Evolutionary conservation across 2,113 vertebrate species (phyloP).

Genomic region (Platysteira castanea): DNA sequence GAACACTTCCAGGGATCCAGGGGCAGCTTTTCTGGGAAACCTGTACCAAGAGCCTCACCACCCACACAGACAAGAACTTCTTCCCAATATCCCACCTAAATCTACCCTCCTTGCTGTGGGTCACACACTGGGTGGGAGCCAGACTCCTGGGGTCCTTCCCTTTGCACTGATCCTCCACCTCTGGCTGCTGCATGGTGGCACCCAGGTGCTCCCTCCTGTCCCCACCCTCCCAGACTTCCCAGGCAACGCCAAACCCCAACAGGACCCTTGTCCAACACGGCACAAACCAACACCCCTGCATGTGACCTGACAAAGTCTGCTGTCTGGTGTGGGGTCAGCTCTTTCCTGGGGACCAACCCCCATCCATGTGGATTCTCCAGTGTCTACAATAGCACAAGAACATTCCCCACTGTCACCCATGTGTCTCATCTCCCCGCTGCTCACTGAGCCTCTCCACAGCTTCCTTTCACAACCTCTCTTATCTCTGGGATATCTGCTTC

Average conservation of each 20-base stretch:
- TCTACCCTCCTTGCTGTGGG: neutral
- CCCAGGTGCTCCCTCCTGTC: neutral
- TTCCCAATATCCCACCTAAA: neutral
- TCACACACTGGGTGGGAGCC: neutral
- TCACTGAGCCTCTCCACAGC: neutral
- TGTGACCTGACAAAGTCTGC: fast-evolving
- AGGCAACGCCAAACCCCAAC: fast-evolving
- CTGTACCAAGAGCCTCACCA: neutral
- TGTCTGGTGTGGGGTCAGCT: neutral
- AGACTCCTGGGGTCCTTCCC: neutral
- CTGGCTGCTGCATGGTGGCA: neutral
- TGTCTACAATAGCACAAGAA: neutral
- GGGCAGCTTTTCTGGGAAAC: neutral
- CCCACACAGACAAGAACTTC: neutral
- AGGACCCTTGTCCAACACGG: fast-evolving
- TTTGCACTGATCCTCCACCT: neutral
- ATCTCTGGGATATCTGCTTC: neutral
- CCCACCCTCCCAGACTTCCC: fast-evolving
- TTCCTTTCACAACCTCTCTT: neutral
- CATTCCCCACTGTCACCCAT: neutral
- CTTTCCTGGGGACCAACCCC: neutral
- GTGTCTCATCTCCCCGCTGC: neutral
- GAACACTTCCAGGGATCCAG: neutral
- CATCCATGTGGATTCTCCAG: neutral
- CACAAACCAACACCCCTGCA: neutral